Evolutionary conservation across 2,888 invertebrate genomes (phyloP).

Genomic region (Dynastes grantii): DNA sequence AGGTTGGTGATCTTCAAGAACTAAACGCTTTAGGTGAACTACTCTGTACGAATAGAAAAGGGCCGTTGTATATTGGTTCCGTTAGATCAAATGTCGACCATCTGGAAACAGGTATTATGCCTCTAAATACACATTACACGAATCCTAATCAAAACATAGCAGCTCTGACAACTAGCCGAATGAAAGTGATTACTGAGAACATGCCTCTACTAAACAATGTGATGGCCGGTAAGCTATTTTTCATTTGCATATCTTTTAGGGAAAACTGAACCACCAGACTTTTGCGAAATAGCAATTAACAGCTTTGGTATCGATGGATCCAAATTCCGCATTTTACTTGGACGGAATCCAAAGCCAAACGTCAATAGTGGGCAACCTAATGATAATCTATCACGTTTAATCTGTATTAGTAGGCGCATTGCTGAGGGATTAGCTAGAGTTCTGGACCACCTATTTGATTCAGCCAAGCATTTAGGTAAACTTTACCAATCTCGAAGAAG

Average conservation of each 20-base stretch:
- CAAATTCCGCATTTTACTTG: too few relatives aligned
- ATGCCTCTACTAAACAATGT: constrained; percentile 78
- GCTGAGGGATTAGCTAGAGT: too few relatives aligned
- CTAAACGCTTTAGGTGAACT: constrained; percentile 86
- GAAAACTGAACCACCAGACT: too few relatives aligned
- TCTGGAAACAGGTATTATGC: constrained; percentile 83
- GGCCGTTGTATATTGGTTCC: constrained; percentile 88
- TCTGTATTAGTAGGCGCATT: too few relatives aligned
- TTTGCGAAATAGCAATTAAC: constrained; percentile 72
- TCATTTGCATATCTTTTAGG: neutral
- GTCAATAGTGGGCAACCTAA: too few relatives aligned
- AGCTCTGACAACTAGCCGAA: constrained; percentile 76
- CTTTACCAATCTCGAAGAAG: too few relatives aligned
- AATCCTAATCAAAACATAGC: constrained; percentile 72
- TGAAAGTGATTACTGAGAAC: constrained; percentile 82
- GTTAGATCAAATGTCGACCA: constrained; percentile 97
- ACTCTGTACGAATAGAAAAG: constrained; percentile 82
- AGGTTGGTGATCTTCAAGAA: constrained; percentile 94
- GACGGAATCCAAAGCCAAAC: too few relatives aligned
- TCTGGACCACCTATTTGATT: too few relatives aligned
- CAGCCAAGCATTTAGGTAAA: too few relatives aligned
- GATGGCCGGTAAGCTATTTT: constrained; percentile 74
- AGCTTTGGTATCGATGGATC: constrained; percentile 74
- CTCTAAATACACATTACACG: constrained; percentile 88
- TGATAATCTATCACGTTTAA: too few relatives aligned